These are phyloP conservation scores for Trachelus iudaicus DNA, from an alignment of 2,888 invertebrate genomes.

Conservation along the genomic window DNA sequence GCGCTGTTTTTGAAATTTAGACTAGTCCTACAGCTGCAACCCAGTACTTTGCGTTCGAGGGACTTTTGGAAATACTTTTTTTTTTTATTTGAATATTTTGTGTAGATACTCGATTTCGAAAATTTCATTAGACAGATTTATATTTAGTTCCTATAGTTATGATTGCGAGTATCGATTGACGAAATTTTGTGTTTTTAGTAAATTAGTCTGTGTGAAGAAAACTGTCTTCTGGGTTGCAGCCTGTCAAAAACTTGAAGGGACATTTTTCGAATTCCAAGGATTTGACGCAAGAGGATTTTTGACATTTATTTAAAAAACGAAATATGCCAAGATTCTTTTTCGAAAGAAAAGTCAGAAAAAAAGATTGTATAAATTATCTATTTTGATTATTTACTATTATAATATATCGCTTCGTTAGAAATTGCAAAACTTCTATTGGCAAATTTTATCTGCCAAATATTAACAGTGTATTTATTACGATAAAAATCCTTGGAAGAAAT, in stretches of 20 bases:
- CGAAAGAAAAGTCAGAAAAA: background rate
- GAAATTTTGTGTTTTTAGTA: background rate
- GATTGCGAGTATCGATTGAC: background rate
- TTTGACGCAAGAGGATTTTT: background rate
- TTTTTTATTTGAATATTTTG: background rate
- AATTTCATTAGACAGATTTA: background rate
- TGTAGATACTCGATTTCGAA: background rate
- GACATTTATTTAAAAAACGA: background rate
- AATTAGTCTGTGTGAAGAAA: background rate
- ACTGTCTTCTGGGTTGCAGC: background rate
- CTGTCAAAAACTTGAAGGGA: background rate
- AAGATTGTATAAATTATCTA: background rate
- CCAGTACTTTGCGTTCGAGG: background rate
- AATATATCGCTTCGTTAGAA: background rate
- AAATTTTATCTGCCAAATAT: background rate
- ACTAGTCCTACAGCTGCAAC: background rate
- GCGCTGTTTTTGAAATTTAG: background rate
- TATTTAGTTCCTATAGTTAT: background rate
- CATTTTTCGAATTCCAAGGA: background rate
- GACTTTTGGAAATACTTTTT: background rate
- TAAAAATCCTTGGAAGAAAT: background rate
- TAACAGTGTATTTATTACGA: background rate
- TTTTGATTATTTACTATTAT: background rate
- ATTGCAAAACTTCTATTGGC: background rate
- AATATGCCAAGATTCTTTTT: background rate